Percentiles rank a stretch among this genome's conserved stretches.
phyloP scores from a whole-genome alignment of 2,113 vertebrate genomes.

The Piliocolobus tephrosceles region DNA sequence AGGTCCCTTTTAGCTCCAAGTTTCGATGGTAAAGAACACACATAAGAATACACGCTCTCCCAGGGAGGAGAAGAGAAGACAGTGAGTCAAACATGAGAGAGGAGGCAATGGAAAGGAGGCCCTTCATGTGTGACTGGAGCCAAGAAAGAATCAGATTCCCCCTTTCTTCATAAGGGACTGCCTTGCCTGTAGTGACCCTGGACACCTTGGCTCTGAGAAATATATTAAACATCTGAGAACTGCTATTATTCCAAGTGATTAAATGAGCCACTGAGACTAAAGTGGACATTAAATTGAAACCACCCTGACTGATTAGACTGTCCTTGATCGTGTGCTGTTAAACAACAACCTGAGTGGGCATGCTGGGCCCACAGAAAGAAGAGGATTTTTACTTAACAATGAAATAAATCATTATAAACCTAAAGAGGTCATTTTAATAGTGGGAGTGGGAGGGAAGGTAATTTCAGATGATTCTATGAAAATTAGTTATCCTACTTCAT shows the following conservation, averaged over 20 bases:
- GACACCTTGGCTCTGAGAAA: not conserved
- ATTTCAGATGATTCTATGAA: slow-evolving; percentile 42
- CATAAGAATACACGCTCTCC: not conserved
- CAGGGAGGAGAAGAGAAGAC: not conserved
- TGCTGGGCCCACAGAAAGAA: not conserved
- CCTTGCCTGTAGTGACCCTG: not conserved
- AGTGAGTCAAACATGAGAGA: not conserved
- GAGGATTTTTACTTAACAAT: not conserved
- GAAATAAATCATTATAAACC: slow-evolving; percentile 41
- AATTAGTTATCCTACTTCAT: slow-evolving; percentile 48
- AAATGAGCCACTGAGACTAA: slow-evolving; percentile 13
- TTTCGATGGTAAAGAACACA: not conserved
- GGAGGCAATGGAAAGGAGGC: not conserved
- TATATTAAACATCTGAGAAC: slow-evolving; percentile 41
- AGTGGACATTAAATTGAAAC: slow-evolving; percentile 6
- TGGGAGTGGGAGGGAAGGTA: not conserved
- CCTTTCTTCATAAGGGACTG: not conserved
- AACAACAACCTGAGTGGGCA: not conserved
- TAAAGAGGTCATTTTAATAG: slow-evolving; percentile 14
- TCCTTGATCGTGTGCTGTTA: not conserved
- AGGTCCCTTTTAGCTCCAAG: not conserved
- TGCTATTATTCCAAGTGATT: slow-evolving; percentile 30
- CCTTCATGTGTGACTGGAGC: not conserved
- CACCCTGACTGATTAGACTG: not conserved
- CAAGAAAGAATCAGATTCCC: not conserved